Base-by-base conservation (phyloP, 2,113 vertebrate genomes). In the Microcebus jonahi region DNA sequence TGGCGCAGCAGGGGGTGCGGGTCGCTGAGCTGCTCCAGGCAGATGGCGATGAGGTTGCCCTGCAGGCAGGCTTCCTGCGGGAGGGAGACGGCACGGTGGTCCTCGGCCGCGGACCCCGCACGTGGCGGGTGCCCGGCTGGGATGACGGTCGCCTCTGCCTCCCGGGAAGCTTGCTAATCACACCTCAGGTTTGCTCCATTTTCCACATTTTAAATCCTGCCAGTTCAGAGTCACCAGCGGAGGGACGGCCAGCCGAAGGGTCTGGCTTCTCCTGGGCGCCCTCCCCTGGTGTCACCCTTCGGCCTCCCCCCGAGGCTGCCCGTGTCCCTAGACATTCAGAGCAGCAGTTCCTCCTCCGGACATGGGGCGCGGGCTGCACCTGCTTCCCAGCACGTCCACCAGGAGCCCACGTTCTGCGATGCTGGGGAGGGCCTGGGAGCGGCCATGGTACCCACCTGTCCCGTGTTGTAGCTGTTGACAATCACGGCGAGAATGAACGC, bases 401-500 rank as follows among this genome's bases (percentile, higher is more conserved):
- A 20, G 2, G 3, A 18, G 23, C 11, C 8, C 11, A 31, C 10
- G 14, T 34, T 20, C 21, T 15, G 29, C 59, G 21, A 1, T 3
- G 31, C 36, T 23, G 12, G 15, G 12, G 42, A 5, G 5, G 31
- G 70, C 14, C 0, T 14, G 29, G 13, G 17, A 14, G 31, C 0
- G 8, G 36, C 0, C 0, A 3, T 0, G 63, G 45, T 45, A 96
- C 98, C 98, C 97, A 99, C 99, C 99, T 99, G 99, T 2, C 99
- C 99, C 0, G 99, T 99, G 97, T 98, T 99, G 98, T 99, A 99
- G 98, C 98, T 99, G 98, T 99, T 99, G 85, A 99, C 99, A 0
- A 99, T 99, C 36, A 99, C 99, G 18, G 99, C 99, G 79, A 99
- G 98, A 91, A 99, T 99, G 98, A 99, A 99, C 1, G 99, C 99